These are phyloP conservation scores for Notarius quadriscutis DNA, from an alignment of 2,113 vertebrate species.

Conservation along the genomic window DNA sequence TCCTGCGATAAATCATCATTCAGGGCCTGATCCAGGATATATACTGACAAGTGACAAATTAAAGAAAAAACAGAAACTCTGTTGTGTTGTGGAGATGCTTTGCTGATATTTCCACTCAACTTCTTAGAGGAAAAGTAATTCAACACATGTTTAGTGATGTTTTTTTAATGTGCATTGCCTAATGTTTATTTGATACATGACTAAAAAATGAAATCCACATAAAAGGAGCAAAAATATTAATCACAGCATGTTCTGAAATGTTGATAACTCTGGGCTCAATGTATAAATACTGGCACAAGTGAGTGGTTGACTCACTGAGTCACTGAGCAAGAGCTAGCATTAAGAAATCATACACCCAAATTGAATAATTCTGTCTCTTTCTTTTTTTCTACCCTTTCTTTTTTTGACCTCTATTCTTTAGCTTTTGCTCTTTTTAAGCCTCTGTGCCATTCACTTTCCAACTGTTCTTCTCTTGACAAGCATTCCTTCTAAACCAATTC, in stretches of 20 bases:
- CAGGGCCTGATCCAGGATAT: neutral
- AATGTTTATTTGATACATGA: neutral
- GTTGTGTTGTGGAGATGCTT: neutral
- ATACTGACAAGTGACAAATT: neutral
- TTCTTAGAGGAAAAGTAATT: neutral
- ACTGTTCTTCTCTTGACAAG: constrained; percentile 61
- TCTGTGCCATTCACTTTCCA: constrained; percentile 26
- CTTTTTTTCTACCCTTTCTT: neutral
- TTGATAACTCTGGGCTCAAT: neutral
- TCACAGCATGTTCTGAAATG: neutral
- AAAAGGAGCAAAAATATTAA: too few species aligned
- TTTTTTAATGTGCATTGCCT: neutral
- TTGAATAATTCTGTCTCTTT: neutral
- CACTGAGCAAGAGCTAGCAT: neutral
- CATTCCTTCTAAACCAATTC: constrained; percentile 76
- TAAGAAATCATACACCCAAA: neutral
- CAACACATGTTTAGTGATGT: neutral
- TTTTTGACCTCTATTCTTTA: neutral
- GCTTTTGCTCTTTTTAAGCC: neutral
- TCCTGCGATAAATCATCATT: neutral
- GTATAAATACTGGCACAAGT: neutral
- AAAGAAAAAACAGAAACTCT: neutral
- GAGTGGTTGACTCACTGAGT: neutral
- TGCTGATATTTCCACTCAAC: neutral
- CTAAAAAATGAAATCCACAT: neutral